phyloP scores from a whole-genome alignment of 2,888 invertebrate species.

The Drosophila borealis region DNA sequence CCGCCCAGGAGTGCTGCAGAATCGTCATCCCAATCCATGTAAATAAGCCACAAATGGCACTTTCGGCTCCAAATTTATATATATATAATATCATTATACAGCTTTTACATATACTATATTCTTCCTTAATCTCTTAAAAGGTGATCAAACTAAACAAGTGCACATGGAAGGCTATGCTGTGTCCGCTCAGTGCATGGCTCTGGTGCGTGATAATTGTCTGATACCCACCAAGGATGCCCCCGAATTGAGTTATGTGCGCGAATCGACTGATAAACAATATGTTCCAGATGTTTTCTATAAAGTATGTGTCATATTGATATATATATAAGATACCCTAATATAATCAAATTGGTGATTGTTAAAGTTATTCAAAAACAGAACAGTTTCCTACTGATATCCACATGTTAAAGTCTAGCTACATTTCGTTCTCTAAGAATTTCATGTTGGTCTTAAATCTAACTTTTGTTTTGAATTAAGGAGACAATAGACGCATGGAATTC shows the following conservation, averaged over 20 bases:
- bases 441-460: no score
- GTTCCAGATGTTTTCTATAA: constrained; percentile 99
- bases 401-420: no score
- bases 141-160: constrained; percentile 95
- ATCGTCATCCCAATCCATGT: constrained; percentile 95
- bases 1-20: constrained; percentile 99
- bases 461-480: no score
- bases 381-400: no score
- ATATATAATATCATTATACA: background rate
- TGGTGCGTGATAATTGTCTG: constrained; percentile 96
- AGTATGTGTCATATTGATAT: constrained; percentile 87
- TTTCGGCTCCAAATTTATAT: constrained; percentile 96
- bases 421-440: no score
- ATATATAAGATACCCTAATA: background rate
- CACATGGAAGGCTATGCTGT: constrained; percentile 99
- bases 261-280: constrained; percentile 96
- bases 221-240: constrained; percentile 98
- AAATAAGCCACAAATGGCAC: constrained; percentile 93
- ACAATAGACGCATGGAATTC: no score
- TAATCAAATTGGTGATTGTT: background rate
- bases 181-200: constrained; percentile 98
- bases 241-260: constrained; percentile 97
- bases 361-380: background rate
- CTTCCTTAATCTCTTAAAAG: constrained; percentile 84
- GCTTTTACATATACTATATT: background rate